phyloP scores from a whole-genome alignment of 2,888 invertebrate species.

The Bursaphelenchus okinawaensis region DNA sequence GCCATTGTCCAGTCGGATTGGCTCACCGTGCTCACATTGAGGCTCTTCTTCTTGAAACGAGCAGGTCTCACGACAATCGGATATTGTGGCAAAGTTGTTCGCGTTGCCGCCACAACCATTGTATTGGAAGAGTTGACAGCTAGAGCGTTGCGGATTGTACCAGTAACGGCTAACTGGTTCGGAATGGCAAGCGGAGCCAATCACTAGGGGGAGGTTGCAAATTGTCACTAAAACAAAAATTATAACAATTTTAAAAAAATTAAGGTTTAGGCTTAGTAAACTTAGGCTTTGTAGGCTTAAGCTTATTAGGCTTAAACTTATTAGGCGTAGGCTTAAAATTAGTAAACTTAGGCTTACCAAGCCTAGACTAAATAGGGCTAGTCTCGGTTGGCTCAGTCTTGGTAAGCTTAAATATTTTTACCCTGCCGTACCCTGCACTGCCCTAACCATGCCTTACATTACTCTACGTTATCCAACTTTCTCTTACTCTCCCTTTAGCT shows the following conservation, averaged over 20 bases:
- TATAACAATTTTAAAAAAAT: too few relatives aligned
- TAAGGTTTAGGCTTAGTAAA: too few relatives aligned
- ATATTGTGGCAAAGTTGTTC: conserved; percentile 37
- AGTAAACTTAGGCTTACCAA: too few relatives aligned
- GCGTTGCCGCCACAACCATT: conserved; percentile 33
- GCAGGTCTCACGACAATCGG: conserved; percentile 39
- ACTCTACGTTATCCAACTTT: too few relatives aligned
- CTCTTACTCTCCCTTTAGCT: too few relatives aligned
- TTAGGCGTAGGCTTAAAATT: too few relatives aligned
- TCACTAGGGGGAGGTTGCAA: conserved; percentile 32
- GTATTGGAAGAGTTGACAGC: conserved; percentile 38
- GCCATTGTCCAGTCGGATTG: conserved; percentile 32
- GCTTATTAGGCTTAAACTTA: too few relatives aligned
- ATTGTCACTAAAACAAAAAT: conserved; percentile 29
- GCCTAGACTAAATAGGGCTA: background rate
- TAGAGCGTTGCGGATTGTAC: conserved; percentile 29
- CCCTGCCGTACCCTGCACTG: too few relatives aligned
- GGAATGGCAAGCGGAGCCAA: conserved; percentile 24
- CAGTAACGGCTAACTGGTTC: conserved; percentile 28
- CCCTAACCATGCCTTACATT: too few relatives aligned
- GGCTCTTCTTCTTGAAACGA: conserved; percentile 34
- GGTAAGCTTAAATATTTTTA: background rate
- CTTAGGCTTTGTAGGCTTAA: too few relatives aligned
- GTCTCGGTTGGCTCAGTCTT: background rate
- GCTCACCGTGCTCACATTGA: conserved; percentile 38